These are phyloP conservation scores for Gymnodraco acuticeps DNA, from an alignment of 2,797 vertebrate species.

Conservation along the genomic window DNA sequence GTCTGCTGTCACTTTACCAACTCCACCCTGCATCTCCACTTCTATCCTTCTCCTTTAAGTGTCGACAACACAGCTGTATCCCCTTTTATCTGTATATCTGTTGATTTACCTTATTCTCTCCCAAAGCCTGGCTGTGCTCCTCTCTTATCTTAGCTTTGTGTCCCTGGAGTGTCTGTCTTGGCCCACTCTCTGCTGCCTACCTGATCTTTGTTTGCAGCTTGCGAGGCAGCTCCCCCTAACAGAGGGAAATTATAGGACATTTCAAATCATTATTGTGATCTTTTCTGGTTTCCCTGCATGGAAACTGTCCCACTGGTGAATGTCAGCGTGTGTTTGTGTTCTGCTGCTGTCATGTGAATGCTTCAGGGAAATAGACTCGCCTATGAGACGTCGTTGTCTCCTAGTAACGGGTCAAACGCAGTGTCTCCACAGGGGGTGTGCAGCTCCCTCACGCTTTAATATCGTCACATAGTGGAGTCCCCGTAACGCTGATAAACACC, in stretches of 20 bases:
- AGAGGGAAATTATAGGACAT: constrained; percentile 8
- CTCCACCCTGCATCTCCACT: constrained; percentile 45
- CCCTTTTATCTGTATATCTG: constrained; percentile 63
- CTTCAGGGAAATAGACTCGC: constrained; percentile 26
- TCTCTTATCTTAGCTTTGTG: constrained; percentile 56
- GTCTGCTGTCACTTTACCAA: constrained; percentile 57
- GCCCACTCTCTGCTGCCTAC: constrained; percentile 37
- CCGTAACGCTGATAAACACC: constrained; percentile 30
- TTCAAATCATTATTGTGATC: constrained; percentile 14
- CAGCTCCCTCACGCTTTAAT: constrained; percentile 12
- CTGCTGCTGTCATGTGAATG: constrained; percentile 8
- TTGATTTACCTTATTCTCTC: constrained; percentile 48
- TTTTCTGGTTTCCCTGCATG: not conserved
- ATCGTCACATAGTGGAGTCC: constrained; percentile 42
- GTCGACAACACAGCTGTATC: constrained; percentile 50
- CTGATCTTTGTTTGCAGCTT: constrained; percentile 55
- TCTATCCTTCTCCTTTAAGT: constrained; percentile 58
- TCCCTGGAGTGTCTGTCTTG: constrained; percentile 56
- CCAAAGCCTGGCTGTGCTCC: constrained; percentile 43
- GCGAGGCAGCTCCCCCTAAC: constrained; percentile 26
- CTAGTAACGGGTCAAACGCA: constrained; percentile 44
- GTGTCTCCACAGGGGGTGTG: constrained; percentile 28
- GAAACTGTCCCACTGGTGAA: not conserved
- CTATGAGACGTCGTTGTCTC: constrained; percentile 42
- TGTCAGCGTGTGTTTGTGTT: constrained; percentile 27